Evolutionary conservation across 2,888 invertebrate genomes (phyloP), one percentile per base, ranked within the genome.

Genomic region (Zonitis immaculata): DNA sequence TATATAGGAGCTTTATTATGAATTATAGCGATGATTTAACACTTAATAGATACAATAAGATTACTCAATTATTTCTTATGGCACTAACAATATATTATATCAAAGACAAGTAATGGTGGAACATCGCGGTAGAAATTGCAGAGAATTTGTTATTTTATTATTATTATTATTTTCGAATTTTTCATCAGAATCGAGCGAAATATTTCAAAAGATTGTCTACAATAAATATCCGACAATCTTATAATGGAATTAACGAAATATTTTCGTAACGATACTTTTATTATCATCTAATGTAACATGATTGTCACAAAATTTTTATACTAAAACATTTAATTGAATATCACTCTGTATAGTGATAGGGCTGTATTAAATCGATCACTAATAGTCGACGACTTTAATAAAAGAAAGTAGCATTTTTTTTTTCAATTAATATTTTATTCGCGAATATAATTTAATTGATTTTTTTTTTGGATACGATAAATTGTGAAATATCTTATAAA

Each of bases 41-140:
- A 28, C 27, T 30, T 35, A 52, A 49, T 52, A 49, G 45, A 52
- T 45, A 52, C 49, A 52, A 48, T 35, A 27, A 52, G 49, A 48
- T 48, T 45, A 52, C 52, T 52, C 45, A 52, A 52, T 52, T 52
- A 49, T 30, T 30, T 25, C 44, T 16, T 45, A 52, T 48, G 44
- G 44, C 44, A 20, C 48, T 42, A 27, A 44, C 47, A 52, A 48
- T 52, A 44, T 52, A 49, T 48, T 47, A 52, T 48, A 14, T 32
- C 14, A 7, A 14, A 14, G 14, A 32, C 4, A 16, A 35, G 16
- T 3, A 35, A 16, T 3, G 20, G 20, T 11, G 32, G 4, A 7
- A 32, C 32, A 14, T 14, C 14, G 14, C 6, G 32, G n/a, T n/a
- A n/a, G n/a, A n/a, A n/a, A n/a, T n/a, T n/a, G n/a, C n/a, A n/a